Base-by-base conservation (phyloP, 2,113 vertebrate species). In the Phoxinus phoxinus region DNA sequence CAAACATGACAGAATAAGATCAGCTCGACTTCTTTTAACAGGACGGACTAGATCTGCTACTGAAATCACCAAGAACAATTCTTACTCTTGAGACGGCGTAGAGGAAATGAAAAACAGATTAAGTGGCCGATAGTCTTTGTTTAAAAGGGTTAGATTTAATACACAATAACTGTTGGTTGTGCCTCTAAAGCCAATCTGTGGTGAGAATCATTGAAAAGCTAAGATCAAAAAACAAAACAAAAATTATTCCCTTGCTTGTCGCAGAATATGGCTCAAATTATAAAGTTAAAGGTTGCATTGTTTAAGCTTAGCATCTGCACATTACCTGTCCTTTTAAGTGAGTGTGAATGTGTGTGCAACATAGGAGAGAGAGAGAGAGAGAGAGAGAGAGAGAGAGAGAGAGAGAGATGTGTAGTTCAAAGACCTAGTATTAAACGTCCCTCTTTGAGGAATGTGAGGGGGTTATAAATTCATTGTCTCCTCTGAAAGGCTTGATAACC, bases 1-100 rank as follows among this genome's bases (percentile, higher is more conserved):
- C 90, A 91, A 91, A 93, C 91, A 88, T 93, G 93, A 93, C 92
- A 92, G 92, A 87, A 91, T 93, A 90, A 86, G 92, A 92, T 93
- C 90, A 92, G 92, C 89, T 87, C 2, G 53, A 76, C 56, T 46
- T 67, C 75, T 83, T 48, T 41, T 46, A 80, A 65, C 83, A 63
- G 88, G 85, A 86, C 71, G 30, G 86, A 89, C 75, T 59, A 73
- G 89, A 63, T 71, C 56, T 44, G 2, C 74, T 61, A 27, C 58
- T 63, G 35, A 7, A 53, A 35, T 71, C 63, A 9, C 51, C 32
- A 83, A 23, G 17, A 30, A 76, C 35, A 15, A 35, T 51, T 17
- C 53, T 48, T 63, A 46, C 51, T 51, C 79, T 81, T 71, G 44
- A 76, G 74, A 6, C 0, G 27, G 7, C 15, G 6, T 74, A 12